phyloP scores from a whole-genome alignment of 2,888 invertebrate species.

The Autographa gamma region DNA sequence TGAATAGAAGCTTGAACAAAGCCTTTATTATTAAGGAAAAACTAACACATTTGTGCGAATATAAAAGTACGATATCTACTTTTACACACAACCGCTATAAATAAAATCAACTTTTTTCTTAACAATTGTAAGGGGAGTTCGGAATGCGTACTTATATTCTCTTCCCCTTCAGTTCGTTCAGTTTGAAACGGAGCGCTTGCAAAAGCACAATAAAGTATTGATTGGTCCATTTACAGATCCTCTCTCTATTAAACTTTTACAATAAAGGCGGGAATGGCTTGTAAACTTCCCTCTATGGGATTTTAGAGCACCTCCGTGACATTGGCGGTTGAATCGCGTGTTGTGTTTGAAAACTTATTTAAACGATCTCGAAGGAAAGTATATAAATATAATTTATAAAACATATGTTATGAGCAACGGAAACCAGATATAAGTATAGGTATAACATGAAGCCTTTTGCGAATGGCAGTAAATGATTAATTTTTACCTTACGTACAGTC shows the following conservation, averaged over 20 bases:
- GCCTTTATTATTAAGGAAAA: constrained; percentile 5
- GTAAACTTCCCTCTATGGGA: constrained; percentile 65
- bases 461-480: no score
- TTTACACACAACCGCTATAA: constrained; percentile 53
- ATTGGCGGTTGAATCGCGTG: constrained; percentile 27
- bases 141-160: constrained; percentile 59
- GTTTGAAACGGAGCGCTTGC: constrained; percentile 61
- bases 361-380: constrained; percentile 18
- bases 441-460: no score
- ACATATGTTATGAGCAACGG: no score
- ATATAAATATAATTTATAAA: not conserved
- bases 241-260: constrained; percentile 80
- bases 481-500: no score
- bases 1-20: not conserved
- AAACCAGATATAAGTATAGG: no score
- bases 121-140: constrained; percentile 53
- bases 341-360: constrained; percentile 44
- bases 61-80: constrained; percentile 54
- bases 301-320: constrained; percentile 50
- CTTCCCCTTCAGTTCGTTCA: constrained; percentile 53
- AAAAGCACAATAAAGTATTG: constrained; percentile 79
- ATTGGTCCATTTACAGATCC: constrained; percentile 77
- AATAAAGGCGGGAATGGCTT: constrained; percentile 74
- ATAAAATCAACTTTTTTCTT: constrained; percentile 58
- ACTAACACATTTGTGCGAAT: constrained; percentile 39